Evolutionary conservation across 2,888 invertebrate genomes (phyloP).

Genomic region (Emmelina monodactyla): DNA sequence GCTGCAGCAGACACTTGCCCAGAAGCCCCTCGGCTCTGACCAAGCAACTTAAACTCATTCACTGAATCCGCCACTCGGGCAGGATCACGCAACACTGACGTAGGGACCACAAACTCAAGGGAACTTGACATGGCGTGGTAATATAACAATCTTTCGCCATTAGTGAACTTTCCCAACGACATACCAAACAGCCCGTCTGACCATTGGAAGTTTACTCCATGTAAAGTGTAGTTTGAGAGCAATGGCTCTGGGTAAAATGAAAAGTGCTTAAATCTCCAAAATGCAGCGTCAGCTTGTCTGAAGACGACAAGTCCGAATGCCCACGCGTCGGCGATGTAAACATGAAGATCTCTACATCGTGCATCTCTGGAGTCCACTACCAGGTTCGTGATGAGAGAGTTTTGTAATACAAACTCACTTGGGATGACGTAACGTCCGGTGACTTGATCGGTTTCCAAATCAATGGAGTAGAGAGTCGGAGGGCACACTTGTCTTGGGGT

Average conservation of each 20-base stretch:
- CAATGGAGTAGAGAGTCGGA: conserved; percentile 77
- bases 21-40: conserved; percentile 60
- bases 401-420: conserved; percentile 69
- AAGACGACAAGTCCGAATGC: conserved; percentile 71
- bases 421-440: conserved; percentile 72
- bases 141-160: conserved; percentile 71
- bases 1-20: conserved; percentile 81
- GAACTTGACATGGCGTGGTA: conserved; percentile 87
- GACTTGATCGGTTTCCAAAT: conserved; percentile 71
- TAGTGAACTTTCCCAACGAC: conserved; percentile 68
- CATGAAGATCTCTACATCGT: conserved; percentile 69
- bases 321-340: conserved; percentile 76
- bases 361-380: conserved; percentile 70
- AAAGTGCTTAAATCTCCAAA: conserved; percentile 75
- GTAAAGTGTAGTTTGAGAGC: conserved; percentile 76
- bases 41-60: conserved; percentile 46
- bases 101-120: conserved; percentile 76
- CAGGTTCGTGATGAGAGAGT: conserved; percentile 74
- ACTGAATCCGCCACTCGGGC: conserved; percentile 38
- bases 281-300: conserved; percentile 62
- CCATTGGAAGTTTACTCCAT: conserved; percentile 82
- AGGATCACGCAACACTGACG: conserved; percentile 75
- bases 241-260: conserved; percentile 77
- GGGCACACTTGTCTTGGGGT: conserved; percentile 73
- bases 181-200: conserved; percentile 81